A percentile compares a stretch with the other conserved stretches of the same genome.
Conservation (phyloP, 2,888 invertebrate genomes). For the Crocallis elinguaria region DNA sequence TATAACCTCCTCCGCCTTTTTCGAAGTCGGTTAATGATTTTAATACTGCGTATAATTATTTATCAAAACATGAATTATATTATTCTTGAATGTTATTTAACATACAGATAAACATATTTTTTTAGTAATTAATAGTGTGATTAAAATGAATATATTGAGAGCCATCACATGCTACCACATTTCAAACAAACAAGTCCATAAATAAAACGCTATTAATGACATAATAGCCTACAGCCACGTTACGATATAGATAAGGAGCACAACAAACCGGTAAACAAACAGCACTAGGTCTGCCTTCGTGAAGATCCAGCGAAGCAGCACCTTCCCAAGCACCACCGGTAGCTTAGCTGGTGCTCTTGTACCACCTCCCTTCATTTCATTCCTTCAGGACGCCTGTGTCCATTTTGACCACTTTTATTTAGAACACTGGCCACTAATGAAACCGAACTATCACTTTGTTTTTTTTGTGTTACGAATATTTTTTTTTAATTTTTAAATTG, state of each 20-base stretch:
- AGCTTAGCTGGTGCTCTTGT: slow-evolving; percentile 58
- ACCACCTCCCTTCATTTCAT: slow-evolving; percentile 75
- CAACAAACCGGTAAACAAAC: slow-evolving; percentile 86
- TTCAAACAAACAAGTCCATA: neutral
- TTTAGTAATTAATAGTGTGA: neutral
- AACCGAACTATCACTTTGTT: neutral
- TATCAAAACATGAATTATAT: too few relatives aligned
- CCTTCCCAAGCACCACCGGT: slow-evolving; percentile 80
- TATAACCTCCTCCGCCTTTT: too few relatives aligned
- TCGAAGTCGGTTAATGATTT: too few relatives aligned
- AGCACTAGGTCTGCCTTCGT: slow-evolving; percentile 86
- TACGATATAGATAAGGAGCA: slow-evolving; percentile 32
- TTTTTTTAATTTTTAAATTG: neutral
- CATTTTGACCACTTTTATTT: slow-evolving; percentile 43
- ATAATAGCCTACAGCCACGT: neutral
- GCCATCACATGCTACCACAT: neutral
- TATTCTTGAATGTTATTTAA: neutral
- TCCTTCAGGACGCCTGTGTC: slow-evolving; percentile 39
- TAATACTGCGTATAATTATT: too few relatives aligned
- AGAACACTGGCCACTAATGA: slow-evolving; percentile 11
- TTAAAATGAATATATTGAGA: neutral
- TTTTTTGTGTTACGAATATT: neutral
- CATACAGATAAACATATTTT: neutral
- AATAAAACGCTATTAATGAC: neutral
- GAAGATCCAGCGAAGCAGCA: slow-evolving; percentile 86